Conservation (phyloP, 2,888 invertebrate genomes). For the Limenitis camilla region DNA sequence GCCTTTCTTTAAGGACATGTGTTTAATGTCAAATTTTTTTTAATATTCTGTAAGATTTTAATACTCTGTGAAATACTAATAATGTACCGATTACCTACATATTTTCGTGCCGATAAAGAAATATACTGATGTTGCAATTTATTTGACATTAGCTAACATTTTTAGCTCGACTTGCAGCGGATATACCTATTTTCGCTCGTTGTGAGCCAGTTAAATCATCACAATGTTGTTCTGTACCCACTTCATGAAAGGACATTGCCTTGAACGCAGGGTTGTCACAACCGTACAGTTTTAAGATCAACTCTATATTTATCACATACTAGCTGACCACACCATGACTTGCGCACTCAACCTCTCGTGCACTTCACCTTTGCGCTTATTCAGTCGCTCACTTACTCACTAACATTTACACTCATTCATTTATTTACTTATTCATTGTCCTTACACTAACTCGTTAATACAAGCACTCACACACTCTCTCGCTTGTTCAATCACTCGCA, state of each 20-base stretch:
- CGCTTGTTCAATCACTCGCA: no score
- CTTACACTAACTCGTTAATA: no score
- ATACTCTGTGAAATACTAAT: no score
- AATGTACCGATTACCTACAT: no score
- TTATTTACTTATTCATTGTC: no score
- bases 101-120: slow-evolving; percentile 11
- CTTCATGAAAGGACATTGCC: slow-evolving; percentile 54
- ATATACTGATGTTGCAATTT: slow-evolving; percentile 22
- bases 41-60: no score
- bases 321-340: background rate
- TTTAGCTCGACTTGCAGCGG: slow-evolving; percentile 39
- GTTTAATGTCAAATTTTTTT: no score
- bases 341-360: background rate
- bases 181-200: slow-evolving; percentile 59
- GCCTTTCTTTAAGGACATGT: no score
- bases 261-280: slow-evolving; percentile 31
- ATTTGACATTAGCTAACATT: slow-evolving; percentile 36
- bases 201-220: slow-evolving; percentile 60
- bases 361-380: no score
- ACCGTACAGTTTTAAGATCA: background rate
- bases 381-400: no score
- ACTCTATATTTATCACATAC: background rate
- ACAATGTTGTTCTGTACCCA: slow-evolving; percentile 50
- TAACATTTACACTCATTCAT: no score
- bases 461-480: no score